These are phyloP conservation scores for Solenopsis fugax DNA, from an alignment of 1,140 invertebrate species.

Conservation along the genomic window DNA sequence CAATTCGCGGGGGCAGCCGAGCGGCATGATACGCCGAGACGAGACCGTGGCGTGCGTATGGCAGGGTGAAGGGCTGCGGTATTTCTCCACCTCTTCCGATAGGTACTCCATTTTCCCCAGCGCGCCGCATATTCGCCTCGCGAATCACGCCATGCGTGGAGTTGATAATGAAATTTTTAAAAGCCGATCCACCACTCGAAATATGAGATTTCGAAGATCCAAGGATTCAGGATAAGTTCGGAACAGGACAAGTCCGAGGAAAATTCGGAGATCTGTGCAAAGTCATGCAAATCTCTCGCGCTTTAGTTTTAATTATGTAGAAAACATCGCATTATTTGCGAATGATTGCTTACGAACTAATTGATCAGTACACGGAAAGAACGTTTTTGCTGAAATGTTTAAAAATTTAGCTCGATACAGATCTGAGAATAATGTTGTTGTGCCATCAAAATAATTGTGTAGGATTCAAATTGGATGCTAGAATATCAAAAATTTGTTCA, in stretches of 20 bases:
- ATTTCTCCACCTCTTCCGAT: slow-evolving; percentile 31
- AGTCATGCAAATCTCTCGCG: not conserved
- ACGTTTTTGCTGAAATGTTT: too few species aligned
- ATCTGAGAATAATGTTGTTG: too few species aligned
- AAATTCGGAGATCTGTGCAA: not conserved
- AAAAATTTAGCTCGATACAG: too few species aligned
- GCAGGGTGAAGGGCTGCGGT: slow-evolving; percentile 27
- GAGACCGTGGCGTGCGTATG: slow-evolving; percentile 57
- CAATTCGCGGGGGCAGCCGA: slow-evolving; percentile 60
- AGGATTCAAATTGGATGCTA: too few species aligned
- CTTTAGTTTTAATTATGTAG: not conserved
- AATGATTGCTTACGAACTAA: not conserved
- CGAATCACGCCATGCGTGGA: not conserved
- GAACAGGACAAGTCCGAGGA: too few species aligned
- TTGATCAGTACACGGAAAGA: not conserved
- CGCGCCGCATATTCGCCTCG: slow-evolving; percentile 9
- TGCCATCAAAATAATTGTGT: too few species aligned
- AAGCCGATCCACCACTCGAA: slow-evolving; percentile 2
- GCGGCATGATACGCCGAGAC: slow-evolving; percentile 64
- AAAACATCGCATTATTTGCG: not conserved
- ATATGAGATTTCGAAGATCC: slow-evolving; percentile 1
- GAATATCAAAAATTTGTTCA: too few species aligned
- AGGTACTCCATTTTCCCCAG: slow-evolving; percentile 40
- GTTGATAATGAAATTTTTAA: slow-evolving; percentile 48
- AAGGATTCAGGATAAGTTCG: not conserved